These are phyloP conservation scores for Listronotus bonariensis DNA, from an alignment of 1,140 invertebrate genomes.

Conservation along the genomic window DNA sequence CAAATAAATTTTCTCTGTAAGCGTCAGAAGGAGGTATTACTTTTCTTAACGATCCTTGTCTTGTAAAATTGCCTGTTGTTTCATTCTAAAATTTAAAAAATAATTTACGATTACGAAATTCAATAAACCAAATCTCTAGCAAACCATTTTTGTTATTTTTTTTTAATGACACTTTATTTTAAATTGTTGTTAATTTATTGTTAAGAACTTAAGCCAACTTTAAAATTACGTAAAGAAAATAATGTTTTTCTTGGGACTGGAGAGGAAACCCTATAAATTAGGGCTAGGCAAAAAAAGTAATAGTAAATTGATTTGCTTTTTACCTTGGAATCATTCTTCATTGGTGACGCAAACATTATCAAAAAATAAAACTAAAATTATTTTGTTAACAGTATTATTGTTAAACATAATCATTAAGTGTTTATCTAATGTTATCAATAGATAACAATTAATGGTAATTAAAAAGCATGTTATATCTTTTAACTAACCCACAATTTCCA, in stretches of 20 bases:
- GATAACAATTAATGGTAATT: constrained; percentile 14
- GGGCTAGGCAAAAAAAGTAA: no score
- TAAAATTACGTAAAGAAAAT: no score
- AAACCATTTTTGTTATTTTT: no score
- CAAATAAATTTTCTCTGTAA: constrained; percentile 48
- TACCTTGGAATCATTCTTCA: constrained; percentile 22
- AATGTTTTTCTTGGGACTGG: no score
- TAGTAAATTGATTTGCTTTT: background rate
- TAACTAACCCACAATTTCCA: background rate
- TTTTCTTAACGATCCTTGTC: constrained; percentile 51
- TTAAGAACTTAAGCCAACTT: no score
- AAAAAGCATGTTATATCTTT: background rate
- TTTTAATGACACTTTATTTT: no score
- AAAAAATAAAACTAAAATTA: constrained; percentile 29
- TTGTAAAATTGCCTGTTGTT: constrained; percentile 41
- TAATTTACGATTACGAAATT: no score
- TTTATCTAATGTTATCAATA: constrained; percentile 19
- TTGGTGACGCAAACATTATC: constrained; percentile 20
- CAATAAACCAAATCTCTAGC: no score
- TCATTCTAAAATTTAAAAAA: constrained; percentile 37
- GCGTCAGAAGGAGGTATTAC: constrained; percentile 47
- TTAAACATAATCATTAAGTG: constrained; percentile 29
- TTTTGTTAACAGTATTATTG: constrained; percentile 6
- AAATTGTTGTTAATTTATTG: no score
- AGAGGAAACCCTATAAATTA: no score